Evolutionary conservation across 2,797 vertebrate genomes (phyloP).

Genomic region (Chrysocyon brachyurus): DNA sequence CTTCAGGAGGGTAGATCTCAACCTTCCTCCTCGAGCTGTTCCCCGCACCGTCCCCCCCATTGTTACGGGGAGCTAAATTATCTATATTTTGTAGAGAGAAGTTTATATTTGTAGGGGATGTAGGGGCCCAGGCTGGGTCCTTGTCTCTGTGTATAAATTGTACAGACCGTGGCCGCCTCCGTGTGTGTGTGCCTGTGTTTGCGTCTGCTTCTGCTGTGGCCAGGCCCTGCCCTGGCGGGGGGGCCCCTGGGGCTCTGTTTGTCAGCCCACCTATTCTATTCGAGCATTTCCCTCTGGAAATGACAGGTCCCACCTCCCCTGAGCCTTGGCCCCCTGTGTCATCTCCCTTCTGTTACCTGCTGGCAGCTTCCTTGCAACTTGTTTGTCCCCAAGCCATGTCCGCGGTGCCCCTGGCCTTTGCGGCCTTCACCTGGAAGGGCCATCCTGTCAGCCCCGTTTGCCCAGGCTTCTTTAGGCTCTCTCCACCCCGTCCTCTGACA

Average conservation of each 20-base stretch:
- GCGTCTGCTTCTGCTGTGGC: conserved; percentile 19
- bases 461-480: neutral
- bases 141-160: conserved; percentile 81
- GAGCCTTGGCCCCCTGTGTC: neutral
- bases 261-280: neutral
- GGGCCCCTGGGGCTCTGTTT: neutral
- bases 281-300: conserved; percentile 25
- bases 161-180: conserved; percentile 66
- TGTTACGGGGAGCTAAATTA: conserved; percentile 75
- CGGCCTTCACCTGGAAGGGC: neutral
- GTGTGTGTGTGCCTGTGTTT: neutral
- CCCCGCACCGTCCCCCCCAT: too few species aligned
- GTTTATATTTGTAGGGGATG: conserved; percentile 80
- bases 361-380: conserved; percentile 46
- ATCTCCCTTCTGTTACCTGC: neutral
- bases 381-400: neutral
- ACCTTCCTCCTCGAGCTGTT: neutral
- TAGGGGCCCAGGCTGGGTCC: conserved; percentile 49
- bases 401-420: neutral
- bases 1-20: neutral
- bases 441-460: neutral
- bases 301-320: neutral
- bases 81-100: conserved; percentile 85
- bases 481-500: neutral
- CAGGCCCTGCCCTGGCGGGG: neutral